Conservation (phyloP, 2,797 vertebrate genomes). For the Takifugu ocellatus region DNA sequence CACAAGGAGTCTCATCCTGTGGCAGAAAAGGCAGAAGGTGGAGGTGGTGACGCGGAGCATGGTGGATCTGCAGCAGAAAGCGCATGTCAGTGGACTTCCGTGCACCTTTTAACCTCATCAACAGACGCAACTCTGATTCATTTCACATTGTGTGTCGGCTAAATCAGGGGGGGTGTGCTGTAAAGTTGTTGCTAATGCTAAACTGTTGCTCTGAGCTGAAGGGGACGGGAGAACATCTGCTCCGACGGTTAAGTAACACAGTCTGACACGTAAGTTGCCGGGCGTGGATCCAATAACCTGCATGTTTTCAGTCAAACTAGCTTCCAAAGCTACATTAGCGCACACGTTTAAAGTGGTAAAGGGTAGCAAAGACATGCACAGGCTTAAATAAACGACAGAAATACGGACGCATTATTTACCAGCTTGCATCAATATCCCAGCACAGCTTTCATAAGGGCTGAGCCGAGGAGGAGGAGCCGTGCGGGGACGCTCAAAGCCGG, state of each 20-base stretch:
- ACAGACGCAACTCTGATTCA: no score
- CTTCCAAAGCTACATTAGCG: background rate
- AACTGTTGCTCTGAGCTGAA: background rate
- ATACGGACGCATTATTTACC: no score
- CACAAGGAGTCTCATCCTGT: conserved; percentile 43
- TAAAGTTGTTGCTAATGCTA: background rate
- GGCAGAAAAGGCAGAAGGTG: conserved; percentile 47
- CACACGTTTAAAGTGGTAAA: background rate
- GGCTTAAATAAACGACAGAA: no score
- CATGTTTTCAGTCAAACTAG: background rate
- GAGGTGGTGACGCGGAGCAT: conserved; percentile 59
- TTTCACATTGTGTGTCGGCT: no score
- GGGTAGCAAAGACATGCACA: no score
- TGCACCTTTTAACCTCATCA: background rate
- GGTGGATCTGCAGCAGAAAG: conserved; percentile 19
- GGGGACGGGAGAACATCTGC: background rate
- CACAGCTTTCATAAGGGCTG: conserved; percentile 41
- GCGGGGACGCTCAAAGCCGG: no score
- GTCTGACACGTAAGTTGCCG: background rate
- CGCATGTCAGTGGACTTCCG: background rate
- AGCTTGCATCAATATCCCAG: no score
- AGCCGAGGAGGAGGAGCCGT: background rate
- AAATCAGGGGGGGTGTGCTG: no score
- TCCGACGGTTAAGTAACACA: background rate
- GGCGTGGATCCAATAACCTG: background rate